phyloP scores from a whole-genome alignment of 2,888 invertebrate species.

The Thelaira solivaga region DNA sequence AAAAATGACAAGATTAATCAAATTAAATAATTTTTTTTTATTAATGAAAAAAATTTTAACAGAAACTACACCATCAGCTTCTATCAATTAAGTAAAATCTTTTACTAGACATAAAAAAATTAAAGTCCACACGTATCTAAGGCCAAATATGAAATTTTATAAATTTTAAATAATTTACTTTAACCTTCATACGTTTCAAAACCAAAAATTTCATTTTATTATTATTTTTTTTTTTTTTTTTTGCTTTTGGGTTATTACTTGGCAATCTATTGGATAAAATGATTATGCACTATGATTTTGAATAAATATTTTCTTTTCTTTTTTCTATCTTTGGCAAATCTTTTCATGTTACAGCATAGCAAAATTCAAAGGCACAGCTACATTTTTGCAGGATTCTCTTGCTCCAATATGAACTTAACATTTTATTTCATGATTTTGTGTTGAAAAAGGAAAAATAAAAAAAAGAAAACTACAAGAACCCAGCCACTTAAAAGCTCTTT shows the following conservation, averaged over 20 bases:
- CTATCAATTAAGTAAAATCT: too few relatives aligned
- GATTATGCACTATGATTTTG: constrained; percentile 52
- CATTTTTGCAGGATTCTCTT: constrained; percentile 22
- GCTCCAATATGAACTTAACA: constrained; percentile 35
- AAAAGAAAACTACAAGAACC: constrained; percentile 23
- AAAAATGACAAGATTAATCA: too few relatives aligned
- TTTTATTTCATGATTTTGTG: constrained; percentile 46
- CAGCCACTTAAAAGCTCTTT: constrained; percentile 52
- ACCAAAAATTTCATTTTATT: too few relatives aligned
- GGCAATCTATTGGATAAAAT: constrained; percentile 51
- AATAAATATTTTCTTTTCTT: constrained; percentile 26
- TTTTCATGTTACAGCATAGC: constrained; percentile 23
- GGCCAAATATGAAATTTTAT: constrained; percentile 29
- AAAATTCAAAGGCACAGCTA: constrained; percentile 31
- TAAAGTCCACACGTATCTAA: not conserved
- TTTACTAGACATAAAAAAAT: too few relatives aligned
- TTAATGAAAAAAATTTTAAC: too few relatives aligned
- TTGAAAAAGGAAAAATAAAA: too few relatives aligned
- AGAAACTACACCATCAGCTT: too few relatives aligned
- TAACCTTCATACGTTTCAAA: constrained; percentile 15
- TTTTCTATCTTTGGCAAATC: not conserved
- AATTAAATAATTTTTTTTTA: too few relatives aligned
- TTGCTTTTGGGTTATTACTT: too few relatives aligned
- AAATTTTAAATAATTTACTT: constrained; percentile 41
- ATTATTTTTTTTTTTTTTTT: too few relatives aligned